Evolutionary conservation across 1,140 invertebrate species (phyloP).

Genomic region (Listronotus bonariensis): DNA sequence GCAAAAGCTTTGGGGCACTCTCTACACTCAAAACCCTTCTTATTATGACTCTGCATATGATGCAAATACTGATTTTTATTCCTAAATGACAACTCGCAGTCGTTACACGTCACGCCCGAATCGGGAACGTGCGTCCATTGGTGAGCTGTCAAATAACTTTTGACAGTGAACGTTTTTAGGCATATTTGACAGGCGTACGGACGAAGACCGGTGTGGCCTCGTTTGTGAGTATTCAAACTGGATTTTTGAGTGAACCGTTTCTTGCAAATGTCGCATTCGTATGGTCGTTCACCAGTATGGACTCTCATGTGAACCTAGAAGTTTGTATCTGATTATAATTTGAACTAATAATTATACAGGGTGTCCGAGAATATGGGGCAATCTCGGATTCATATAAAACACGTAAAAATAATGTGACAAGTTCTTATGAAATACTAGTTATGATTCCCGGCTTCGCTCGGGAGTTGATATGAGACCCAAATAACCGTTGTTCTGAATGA

Average conservation of each 20-base stretch:
- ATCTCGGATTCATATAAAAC: no score
- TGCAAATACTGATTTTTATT: slow-evolving; percentile 69
- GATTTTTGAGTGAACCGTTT: slow-evolving; percentile 80
- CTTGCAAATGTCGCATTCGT: slow-evolving; percentile 76
- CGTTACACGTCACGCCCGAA: slow-evolving; percentile 71
- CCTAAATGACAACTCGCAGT: slow-evolving; percentile 72
- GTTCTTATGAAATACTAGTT: no score
- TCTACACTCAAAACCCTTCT: slow-evolving; percentile 71
- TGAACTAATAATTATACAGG: no score
- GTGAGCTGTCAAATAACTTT: slow-evolving; percentile 77
- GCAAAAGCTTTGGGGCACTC: slow-evolving; percentile 74
- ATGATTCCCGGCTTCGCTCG: no score
- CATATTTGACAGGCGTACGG: slow-evolving; percentile 79
- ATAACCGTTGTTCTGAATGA: no score
- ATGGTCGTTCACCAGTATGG: slow-evolving; percentile 78
- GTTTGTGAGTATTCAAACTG: slow-evolving; percentile 81
- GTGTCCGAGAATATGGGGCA: no score
- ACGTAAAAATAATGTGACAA: no score
- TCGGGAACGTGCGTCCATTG: slow-evolving; percentile 77
- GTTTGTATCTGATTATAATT: no score
- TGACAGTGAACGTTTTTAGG: slow-evolving; percentile 76
- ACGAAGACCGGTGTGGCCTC: slow-evolving; percentile 78
- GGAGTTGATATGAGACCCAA: no score
- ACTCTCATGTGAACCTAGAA: slow-evolving; percentile 71
- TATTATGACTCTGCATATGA: slow-evolving; percentile 75